Evolutionary conservation across 2,888 invertebrate species (phyloP), one percentile per base, ranked within the genome.

Genomic region (Tiliacea citrago): DNA sequence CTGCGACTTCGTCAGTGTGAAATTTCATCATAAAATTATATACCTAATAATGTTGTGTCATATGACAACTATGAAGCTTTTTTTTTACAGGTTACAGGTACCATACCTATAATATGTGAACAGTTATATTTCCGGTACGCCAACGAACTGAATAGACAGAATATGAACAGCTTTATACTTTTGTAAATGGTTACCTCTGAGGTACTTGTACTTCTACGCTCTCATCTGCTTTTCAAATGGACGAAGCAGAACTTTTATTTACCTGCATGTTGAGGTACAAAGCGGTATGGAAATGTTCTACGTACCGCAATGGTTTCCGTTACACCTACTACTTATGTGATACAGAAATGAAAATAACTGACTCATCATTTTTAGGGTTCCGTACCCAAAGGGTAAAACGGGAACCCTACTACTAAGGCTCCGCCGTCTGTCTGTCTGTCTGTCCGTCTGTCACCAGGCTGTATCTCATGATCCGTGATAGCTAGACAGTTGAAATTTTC

Each of bases 221-320:
- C 39, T n/a, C 55, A 29, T 49, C 29, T 49, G 13, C 75, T 57
- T 75, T 75, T 29, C 49, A 74, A 75, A n/a, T 39, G 63, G 24
- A 62, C 13, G 47, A 18, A 10, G 62, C 6, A 12, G 0, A 73
- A 74, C 18, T 75, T 74, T 75, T 39, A 62, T 74, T 74, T 55
- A 61, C 61, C 9, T 16, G 8, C 61, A 55, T 49, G 53, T 62
- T 49, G 39, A 47, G 18, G 16, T 62, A 24, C 21, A 24, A 45
- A 0, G 53, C 12, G 51, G 53, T 21, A 35, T 24, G 51, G 51
- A 73, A 75, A 75, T 62, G 39, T 62, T 53, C 24, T 74, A 62
- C 35, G 53, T 55, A 47, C 53, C 45, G 21, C 10, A 51, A 24
- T 16, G 8, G 10, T 18, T 39, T 39, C n/a, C 35, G 12, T 39